Conservation (phyloP, 2,888 invertebrate species). For the Drosophila pegasa region DNA sequence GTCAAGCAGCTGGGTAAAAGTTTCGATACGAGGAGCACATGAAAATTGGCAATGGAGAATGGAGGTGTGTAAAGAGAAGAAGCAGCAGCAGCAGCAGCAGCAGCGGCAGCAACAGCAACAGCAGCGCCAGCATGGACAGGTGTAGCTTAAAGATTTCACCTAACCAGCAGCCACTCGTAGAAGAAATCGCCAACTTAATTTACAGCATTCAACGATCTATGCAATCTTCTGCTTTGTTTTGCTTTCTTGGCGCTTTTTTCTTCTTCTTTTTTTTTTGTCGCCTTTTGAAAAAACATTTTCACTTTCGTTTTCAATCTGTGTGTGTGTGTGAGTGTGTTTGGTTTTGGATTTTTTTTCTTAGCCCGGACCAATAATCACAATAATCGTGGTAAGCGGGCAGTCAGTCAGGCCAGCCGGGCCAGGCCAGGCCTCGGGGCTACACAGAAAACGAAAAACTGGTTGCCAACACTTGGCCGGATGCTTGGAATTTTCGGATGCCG, state of each 20-base stretch:
- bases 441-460: constrained; percentile 59
- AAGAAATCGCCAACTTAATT: constrained; percentile 79
- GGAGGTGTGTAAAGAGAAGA: constrained; percentile 16
- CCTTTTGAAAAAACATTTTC: constrained; percentile 61
- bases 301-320: constrained; percentile 78
- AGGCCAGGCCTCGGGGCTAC: constrained; percentile 35
- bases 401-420: constrained; percentile 53
- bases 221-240: constrained; percentile 62
- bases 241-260: constrained; percentile 33
- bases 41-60: constrained; percentile 25
- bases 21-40: constrained; percentile 23
- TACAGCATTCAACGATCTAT: constrained; percentile 65
- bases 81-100: constrained; percentile 10
- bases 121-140: constrained; percentile 2
- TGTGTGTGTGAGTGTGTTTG: constrained; percentile 29
- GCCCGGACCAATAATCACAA: constrained; percentile 75
- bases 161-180: constrained; percentile 38
- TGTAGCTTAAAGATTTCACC: constrained; percentile 60
- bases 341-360: constrained; percentile 6
- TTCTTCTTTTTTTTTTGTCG: constrained; percentile 36
- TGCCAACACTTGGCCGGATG: constrained; percentile 58
- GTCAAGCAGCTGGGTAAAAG: constrained; percentile 48
- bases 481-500: constrained; percentile 74
- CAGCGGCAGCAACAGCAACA: not conserved
- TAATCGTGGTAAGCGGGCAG: constrained; percentile 81